Conservation (phyloP, 1,140 invertebrate genomes). For the Hyphantria cunea region DNA sequence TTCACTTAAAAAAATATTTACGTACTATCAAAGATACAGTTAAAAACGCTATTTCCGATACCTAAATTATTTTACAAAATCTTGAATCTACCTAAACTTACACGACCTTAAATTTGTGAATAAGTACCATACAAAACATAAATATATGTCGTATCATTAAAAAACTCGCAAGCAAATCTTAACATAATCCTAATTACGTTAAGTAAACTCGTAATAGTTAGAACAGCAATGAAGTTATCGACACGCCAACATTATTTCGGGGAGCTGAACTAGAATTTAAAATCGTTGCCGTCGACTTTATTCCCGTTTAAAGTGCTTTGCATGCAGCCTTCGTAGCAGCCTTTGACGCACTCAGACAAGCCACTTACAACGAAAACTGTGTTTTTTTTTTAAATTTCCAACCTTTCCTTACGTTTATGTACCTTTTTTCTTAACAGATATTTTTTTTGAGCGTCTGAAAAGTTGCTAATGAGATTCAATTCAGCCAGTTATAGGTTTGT, state of each 20-base stretch:
- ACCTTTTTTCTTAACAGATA: conserved; percentile 7
- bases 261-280: conserved; percentile 42
- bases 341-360: conserved; percentile 61
- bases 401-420: too few relatives aligned
- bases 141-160: too few relatives aligned
- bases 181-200: conserved; percentile 13
- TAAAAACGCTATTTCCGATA: too few relatives aligned
- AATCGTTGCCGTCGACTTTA: conserved; percentile 45
- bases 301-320: conserved; percentile 40
- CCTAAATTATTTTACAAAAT: too few relatives aligned
- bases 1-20: too few relatives aligned
- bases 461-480: conserved; percentile 34
- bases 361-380: conserved; percentile 57
- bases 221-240: conserved; percentile 29
- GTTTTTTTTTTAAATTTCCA: conserved; percentile 47
- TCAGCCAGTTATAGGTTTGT: conserved; percentile 4
- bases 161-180: not conserved
- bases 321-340: conserved; percentile 36
- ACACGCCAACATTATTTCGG: conserved; percentile 27
- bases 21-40: too few relatives aligned
- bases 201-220: conserved; percentile 8
- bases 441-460: conserved; percentile 30
- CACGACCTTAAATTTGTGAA: too few relatives aligned
- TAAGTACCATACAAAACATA: too few relatives aligned
- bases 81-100: too few relatives aligned